Evolutionary conservation across 2,888 invertebrate genomes (phyloP).

Genomic region (Dasysyrphus tricinctus): DNA sequence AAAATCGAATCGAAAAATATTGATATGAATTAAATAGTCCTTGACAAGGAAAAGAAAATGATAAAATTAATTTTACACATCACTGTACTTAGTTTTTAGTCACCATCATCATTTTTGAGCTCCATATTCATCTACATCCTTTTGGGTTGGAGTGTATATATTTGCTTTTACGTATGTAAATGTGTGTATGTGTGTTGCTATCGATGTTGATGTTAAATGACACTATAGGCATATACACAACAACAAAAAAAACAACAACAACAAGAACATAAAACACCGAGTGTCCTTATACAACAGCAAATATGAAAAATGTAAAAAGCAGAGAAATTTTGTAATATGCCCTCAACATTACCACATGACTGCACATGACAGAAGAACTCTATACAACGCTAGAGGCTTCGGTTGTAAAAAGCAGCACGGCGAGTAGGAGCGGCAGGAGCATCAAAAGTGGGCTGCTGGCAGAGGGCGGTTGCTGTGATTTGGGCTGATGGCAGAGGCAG

Average conservation of each 20-base stretch:
- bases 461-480: background rate
- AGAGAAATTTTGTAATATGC: constrained; percentile 71
- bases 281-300: constrained; percentile 63
- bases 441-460: background rate
- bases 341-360: constrained; percentile 73
- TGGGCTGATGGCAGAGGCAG: background rate
- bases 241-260: constrained; percentile 24
- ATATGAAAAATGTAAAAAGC: constrained; percentile 68
- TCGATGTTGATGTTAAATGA: constrained; percentile 35
- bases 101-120: constrained; percentile 48
- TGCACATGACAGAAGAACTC: constrained; percentile 73
- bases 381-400: constrained; percentile 67
- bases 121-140: constrained; percentile 45
- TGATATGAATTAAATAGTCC: too few species aligned
- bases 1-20: too few species aligned
- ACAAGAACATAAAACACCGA: constrained; percentile 41
- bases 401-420: constrained; percentile 60
- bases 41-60: too few species aligned
- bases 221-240: constrained; percentile 1
- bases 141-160: constrained; percentile 14
- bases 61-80: background rate
- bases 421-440: constrained; percentile 6
- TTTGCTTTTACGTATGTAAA: background rate
- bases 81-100: constrained; percentile 44
- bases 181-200: constrained; percentile 6